Evolutionary conservation across 2,888 invertebrate genomes (phyloP), one percentile per base, ranked within the genome.

Genomic region (Melangyna quadrimaculata): DNA sequence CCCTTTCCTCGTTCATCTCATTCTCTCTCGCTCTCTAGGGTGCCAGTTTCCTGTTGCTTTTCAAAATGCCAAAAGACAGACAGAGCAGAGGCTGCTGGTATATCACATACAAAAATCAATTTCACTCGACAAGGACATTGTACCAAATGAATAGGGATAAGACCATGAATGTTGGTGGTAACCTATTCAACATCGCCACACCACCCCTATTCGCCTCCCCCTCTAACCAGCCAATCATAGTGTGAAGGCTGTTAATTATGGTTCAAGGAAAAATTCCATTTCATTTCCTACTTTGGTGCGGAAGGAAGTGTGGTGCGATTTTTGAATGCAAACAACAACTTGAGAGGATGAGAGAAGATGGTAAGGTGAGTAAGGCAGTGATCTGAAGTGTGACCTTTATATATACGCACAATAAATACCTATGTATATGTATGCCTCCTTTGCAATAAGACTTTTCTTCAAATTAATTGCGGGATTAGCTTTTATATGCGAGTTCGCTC

Each of bases 241-340:
- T n/a, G 55, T 32, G 35, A 40, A 51, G 57, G 45, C 43, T 53
- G 55, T 78, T 72, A 72, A 72, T 78, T 65, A 65, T 65, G 70
- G 70, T 78, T 78, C 37, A 65, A 78, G 72, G 55, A 35, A 57
- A 51, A 65, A 74, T 74, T 74, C 65, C 65, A 65, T 55, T 70
- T 43, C 53, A 61, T 63, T 63, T 45, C 53, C 43, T 45, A 14
- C 22, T 67, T 29, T 67, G 35, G 27, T 61, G 53, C 27, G 59
- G 35, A 63, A 70, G 70, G 65, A 65, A 29, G 45, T 43, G 27
- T 53, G 55, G 51, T 78, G 48, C 63, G 45, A 48, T 65, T 71
- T 69, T 77, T 69, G 67, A 67, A 51, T 51, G 67, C 35, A n/a
- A 61, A 29, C 3, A 32, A 65, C 53, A 55, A 2, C 17, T 17